phyloP scores from a whole-genome alignment of 2,888 invertebrate genomes.

The Dicranocentrus wangi region DNA sequence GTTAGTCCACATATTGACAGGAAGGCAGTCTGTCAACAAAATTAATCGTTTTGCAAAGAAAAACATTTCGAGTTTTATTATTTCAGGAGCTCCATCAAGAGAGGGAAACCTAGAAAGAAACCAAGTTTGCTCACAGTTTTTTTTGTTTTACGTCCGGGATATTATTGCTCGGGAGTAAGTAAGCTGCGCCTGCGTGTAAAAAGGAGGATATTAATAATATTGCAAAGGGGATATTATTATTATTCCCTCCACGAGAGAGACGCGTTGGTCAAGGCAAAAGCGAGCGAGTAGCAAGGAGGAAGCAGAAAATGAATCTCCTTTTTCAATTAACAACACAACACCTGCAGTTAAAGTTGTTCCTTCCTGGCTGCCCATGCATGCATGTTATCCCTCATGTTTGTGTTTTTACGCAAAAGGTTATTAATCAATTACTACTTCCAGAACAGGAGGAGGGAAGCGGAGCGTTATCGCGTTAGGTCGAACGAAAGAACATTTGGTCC shows the following conservation, averaged over 20 bases:
- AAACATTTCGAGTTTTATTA: constrained; percentile 70
- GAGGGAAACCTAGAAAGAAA: constrained; percentile 26
- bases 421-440: constrained; percentile 51
- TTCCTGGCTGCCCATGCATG: no score
- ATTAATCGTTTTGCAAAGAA: constrained; percentile 71
- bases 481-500: background rate
- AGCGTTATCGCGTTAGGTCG: background rate
- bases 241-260: background rate
- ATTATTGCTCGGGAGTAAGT: no score
- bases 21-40: constrained; percentile 71
- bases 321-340: constrained; percentile 32
- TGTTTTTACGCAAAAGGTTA: constrained; percentile 42
- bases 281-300: no score
- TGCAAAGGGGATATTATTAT: no score
- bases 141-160: no score
- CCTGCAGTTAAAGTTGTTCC: no score
- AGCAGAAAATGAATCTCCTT: background rate
- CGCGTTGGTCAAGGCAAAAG: no score
- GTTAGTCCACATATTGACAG: constrained; percentile 68
- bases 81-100: constrained; percentile 65
- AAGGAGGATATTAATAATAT: no score
- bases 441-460: constrained; percentile 33
- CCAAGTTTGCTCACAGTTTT: no score
- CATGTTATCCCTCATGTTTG: constrained; percentile 17
- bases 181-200: no score